Base-by-base conservation (phyloP, 2,113 vertebrate genomes). In the Scalopus aquaticus region DNA sequence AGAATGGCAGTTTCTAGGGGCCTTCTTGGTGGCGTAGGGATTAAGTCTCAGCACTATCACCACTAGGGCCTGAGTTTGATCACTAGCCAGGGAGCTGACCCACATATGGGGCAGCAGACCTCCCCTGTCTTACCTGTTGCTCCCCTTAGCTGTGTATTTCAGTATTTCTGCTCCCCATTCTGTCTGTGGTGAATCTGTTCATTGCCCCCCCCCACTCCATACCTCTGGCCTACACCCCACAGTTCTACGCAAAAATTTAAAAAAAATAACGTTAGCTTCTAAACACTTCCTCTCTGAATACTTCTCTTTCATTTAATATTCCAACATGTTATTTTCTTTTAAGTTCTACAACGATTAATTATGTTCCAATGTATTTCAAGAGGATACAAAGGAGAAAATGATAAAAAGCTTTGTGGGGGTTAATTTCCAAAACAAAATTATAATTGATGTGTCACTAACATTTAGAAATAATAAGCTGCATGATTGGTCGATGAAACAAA, bases 301-400 rank as follows among this genome's bases (percentile, higher is more conserved):
- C 24, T 65, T 82, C 39, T 54, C 72, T 42, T 73, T 93, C 22
- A 51, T 91, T 62, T 89, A 77, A 89, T 46, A 92, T 96, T 62
- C 3, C 92, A 97, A 69, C 1, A 84, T 78, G 51, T 88, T 93
- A 44, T 62, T 9, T 46, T 70, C 87, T 85, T 87, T 46, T 26
- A 92, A 95, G 77, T 79, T 39, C 87, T 0, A 0, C 24, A 10
- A 77, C 30, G 87, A 79, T 94, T 85, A 79, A 0, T 87, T 70
- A 0, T 35, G 22, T 60, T 32, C 70, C 32, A 56, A 70, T 37
- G 69, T 91, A 69, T 37, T 76, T 88, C 67, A 91, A 95, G 96
- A 62, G 39, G 60, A 95, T 35, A 54, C 70, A 37, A 88, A 76
- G 64, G 69, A 64, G 62, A 46, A 96, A 28, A 72, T 22, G 56